Conservation (phyloP, 2,888 invertebrate genomes). For the Clostera curtula region DNA sequence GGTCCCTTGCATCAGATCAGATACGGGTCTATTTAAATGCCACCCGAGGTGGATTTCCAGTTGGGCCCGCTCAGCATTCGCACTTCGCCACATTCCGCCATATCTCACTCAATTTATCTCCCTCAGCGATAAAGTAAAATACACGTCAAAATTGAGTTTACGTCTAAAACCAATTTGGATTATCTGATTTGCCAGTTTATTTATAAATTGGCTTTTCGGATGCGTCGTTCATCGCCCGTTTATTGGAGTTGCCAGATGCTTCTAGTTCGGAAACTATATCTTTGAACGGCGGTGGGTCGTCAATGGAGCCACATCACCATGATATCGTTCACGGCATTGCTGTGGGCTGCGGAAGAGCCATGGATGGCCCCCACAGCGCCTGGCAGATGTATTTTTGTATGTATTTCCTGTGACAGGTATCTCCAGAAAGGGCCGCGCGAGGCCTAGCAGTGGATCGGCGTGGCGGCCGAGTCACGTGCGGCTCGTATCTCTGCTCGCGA, state of each 20-base stretch:
- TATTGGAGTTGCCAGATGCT: too few species aligned
- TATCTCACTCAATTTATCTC: conserved; percentile 68
- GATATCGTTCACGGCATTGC: too few species aligned
- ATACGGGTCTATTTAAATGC: too few species aligned
- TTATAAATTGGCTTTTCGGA: conserved; percentile 32
- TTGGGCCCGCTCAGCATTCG: conserved; percentile 23
- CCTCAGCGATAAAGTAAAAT: conserved; percentile 60
- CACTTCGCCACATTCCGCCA: conserved; percentile 36
- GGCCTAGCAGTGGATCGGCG: conserved; percentile 21
- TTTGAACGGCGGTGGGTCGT: too few species aligned
- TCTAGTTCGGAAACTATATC: too few species aligned
- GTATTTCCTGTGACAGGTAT: too few species aligned
- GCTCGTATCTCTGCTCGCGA: conserved; percentile 31
- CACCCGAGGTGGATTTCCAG: too few species aligned
- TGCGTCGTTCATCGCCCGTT: conserved; percentile 23
- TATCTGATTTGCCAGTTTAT: conserved; percentile 67
- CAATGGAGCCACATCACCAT: too few species aligned
- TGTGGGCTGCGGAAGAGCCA: too few species aligned
- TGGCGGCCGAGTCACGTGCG: conserved; percentile 28
- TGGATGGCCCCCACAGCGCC: too few species aligned
- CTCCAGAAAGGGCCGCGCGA: conserved; percentile 19
- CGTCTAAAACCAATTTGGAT: conserved; percentile 71
- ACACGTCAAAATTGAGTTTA: conserved; percentile 69
- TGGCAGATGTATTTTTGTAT: too few species aligned
- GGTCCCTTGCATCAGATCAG: too few species aligned